phyloP scores from a whole-genome alignment of 2,113 vertebrate genomes.

The Lepus timidus region DNA sequence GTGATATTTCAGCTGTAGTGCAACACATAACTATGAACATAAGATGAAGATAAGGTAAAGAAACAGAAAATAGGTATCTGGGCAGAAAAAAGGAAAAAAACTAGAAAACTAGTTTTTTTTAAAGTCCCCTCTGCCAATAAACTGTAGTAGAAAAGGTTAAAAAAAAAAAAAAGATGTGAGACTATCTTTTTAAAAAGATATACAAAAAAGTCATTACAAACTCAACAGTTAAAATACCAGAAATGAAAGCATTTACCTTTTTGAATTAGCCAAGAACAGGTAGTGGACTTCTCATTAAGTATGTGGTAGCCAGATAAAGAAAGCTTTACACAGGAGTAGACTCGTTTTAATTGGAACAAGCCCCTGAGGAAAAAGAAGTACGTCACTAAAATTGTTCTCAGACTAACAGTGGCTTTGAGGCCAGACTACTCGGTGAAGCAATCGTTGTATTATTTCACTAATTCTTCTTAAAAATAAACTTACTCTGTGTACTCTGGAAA shows the following conservation, averaged over 20 bases:
- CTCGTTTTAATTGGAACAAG: conserved; percentile 68
- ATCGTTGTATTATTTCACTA: conserved; percentile 73
- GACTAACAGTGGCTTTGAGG: conserved; percentile 66
- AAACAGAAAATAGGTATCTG: conserved; percentile 23
- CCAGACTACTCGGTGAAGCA: conserved; percentile 52
- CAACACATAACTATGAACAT: conserved; percentile 21
- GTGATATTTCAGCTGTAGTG: conserved; percentile 13
- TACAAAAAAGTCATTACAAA: conserved; percentile 4
- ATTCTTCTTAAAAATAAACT: conserved; percentile 76
- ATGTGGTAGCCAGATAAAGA: conserved; percentile 55
- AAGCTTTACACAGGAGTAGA: not conserved
- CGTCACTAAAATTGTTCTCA: conserved; percentile 20
- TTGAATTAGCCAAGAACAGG: not conserved
- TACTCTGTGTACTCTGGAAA: conserved; percentile 69
- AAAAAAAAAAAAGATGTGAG: not conserved
- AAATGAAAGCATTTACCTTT: conserved; percentile 11
- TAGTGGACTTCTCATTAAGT: conserved; percentile 37
- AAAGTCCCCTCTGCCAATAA: not conserved
- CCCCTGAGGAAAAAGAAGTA: conserved; percentile 58
- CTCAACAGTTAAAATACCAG: conserved; percentile 23
- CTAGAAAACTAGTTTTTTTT: conserved; percentile 20
- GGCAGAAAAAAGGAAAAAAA: conserved; percentile 20
- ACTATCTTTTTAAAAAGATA: not conserved
- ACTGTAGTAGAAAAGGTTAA: not conserved
- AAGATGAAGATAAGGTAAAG: not conserved